Evolutionary conservation across 2,888 invertebrate species (phyloP).

Genomic region (Pandemis corylana): DNA sequence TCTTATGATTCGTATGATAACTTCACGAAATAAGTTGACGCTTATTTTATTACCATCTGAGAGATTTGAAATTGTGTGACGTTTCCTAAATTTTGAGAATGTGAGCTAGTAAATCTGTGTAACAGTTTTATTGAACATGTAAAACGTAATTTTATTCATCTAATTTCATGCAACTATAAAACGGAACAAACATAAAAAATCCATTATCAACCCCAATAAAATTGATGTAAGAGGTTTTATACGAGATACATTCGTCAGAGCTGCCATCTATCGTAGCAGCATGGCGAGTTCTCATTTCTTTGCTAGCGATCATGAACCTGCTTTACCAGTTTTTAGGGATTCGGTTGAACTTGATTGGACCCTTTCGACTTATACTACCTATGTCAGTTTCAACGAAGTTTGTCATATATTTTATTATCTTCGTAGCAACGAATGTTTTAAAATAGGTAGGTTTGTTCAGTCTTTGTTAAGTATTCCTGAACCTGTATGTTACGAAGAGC

Average conservation of each 20-base stretch:
- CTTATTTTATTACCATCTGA: neutral
- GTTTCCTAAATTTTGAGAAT: constrained; percentile 2
- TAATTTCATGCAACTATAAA: constrained; percentile 37
- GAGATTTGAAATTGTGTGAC: neutral
- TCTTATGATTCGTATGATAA: neutral
- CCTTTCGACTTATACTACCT: neutral
- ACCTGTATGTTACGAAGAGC: too few species aligned
- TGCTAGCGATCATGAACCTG: constrained; percentile 38
- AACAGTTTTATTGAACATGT: constrained; percentile 28
- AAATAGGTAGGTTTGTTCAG: too few species aligned
- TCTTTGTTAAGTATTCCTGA: too few species aligned
- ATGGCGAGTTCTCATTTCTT: constrained; percentile 32
- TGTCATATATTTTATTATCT: too few species aligned
- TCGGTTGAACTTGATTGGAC: constrained; percentile 6
- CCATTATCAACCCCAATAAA: constrained; percentile 41
- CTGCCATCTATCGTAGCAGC: constrained; percentile 38
- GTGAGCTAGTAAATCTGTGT: constrained; percentile 13
- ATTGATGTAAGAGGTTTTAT: constrained; percentile 36
- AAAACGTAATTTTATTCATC: constrained; percentile 25
- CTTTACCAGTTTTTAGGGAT: constrained; percentile 41
- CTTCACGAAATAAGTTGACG: neutral
- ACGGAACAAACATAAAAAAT: constrained; percentile 38
- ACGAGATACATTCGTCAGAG: constrained; percentile 25
- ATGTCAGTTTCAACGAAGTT: neutral
- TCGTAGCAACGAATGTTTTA: too few species aligned